Conservation (phyloP, 2,888 invertebrate species). For the Tolmerus cingulatus region DNA sequence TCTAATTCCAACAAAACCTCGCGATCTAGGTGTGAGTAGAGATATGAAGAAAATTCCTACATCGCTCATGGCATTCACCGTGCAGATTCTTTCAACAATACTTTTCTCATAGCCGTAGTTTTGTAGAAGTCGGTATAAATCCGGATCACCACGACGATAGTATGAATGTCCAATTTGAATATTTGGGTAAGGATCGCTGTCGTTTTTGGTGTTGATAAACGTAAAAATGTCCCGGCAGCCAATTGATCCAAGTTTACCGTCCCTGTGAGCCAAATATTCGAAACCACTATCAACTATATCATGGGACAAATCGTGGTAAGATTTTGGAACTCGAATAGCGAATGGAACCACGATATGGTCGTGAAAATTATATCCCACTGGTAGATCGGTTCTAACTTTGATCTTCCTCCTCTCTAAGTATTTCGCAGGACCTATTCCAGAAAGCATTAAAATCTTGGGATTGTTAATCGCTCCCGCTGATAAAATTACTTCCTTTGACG, state of each 20-base stretch:
- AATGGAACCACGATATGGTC: slow-evolving; percentile 78
- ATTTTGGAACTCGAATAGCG: slow-evolving; percentile 71
- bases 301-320: slow-evolving; percentile 10
- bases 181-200: slow-evolving; percentile 65
- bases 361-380: slow-evolving; percentile 70
- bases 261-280: slow-evolving; percentile 63
- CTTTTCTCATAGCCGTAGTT: slow-evolving; percentile 46
- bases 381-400: slow-evolving; percentile 68
- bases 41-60: slow-evolving; percentile 60
- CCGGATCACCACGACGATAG: slow-evolving; percentile 56
- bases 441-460: slow-evolving; percentile 86
- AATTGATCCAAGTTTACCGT: slow-evolving; percentile 62
- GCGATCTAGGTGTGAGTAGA: slow-evolving; percentile 64
- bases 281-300: slow-evolving; percentile 17
- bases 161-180: slow-evolving; percentile 64
- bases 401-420: slow-evolving; percentile 71
- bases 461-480: slow-evolving; percentile 87
- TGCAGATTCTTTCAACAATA: slow-evolving; percentile 38
- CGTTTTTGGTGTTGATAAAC: slow-evolving; percentile 62
- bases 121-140: slow-evolving; percentile 54
- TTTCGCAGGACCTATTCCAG: slow-evolving; percentile 75
- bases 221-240: slow-evolving; percentile 65
- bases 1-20: slow-evolving; percentile 66
- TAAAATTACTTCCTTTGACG: slow-evolving; percentile 77
- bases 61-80: slow-evolving; percentile 50